A percentile compares a stretch with the other conserved stretches of the same genome.
Evolutionary conservation across 2,888 invertebrate species (phyloP).

Genomic region (Calephelis perditalis): DNA sequence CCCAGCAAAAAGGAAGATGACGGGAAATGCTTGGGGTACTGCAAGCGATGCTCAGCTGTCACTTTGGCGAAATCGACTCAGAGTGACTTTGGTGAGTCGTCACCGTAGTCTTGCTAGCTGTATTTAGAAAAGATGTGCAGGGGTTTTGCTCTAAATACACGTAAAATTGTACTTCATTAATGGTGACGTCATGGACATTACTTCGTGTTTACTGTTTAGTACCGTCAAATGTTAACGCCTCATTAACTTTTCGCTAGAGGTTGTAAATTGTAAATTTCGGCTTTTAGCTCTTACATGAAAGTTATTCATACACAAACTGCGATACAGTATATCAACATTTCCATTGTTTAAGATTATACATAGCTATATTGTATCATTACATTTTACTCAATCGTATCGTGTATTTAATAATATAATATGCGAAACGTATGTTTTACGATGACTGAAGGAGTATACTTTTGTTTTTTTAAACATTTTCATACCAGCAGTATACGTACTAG

Average conservation of each 20-base stretch:
- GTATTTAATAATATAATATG: too few species aligned
- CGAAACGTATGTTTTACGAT: too few species aligned
- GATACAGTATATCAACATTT: too few species aligned
- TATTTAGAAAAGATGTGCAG: not conserved
- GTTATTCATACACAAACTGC: too few species aligned
- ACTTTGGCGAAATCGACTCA: constrained; percentile 54
- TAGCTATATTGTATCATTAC: too few species aligned
- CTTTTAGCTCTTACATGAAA: not conserved
- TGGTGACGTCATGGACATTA: not conserved
- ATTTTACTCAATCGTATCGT: too few species aligned
- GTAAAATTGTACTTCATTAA: not conserved
- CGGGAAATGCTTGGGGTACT: constrained; percentile 50
- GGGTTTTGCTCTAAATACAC: constrained; percentile 1
- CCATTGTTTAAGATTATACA: too few species aligned
- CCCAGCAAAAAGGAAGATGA: constrained; percentile 50
- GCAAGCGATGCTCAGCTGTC: constrained; percentile 63
- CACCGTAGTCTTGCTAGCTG: constrained; percentile 33
- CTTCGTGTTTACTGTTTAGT: not conserved
- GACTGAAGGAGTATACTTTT: too few species aligned
- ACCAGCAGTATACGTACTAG: too few species aligned
- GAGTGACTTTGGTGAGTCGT: constrained; percentile 62
- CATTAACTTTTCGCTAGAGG: not conserved
- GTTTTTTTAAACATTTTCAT: too few species aligned
- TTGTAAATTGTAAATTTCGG: not conserved
- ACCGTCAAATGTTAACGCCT: not conserved